Evolutionary conservation across 1,140 invertebrate genomes (phyloP).

Genomic region (Diploscapter pachys): DNA sequence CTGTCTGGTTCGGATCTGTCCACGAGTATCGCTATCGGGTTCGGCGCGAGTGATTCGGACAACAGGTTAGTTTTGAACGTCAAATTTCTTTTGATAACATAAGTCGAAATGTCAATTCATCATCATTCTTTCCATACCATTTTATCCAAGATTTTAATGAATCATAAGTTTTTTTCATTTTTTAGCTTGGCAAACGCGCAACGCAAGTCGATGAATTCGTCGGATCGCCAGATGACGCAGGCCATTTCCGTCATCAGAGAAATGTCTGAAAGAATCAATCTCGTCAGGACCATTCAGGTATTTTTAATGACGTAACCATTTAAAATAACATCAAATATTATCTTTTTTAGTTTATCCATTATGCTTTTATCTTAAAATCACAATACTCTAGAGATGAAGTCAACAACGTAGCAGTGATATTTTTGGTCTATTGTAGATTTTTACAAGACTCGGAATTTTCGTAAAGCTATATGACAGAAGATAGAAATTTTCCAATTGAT

Average conservation of each 20-base stretch:
- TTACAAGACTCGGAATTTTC: not conserved
- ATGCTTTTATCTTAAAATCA: not conserved
- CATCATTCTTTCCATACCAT: too few relatives aligned
- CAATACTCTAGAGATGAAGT: not conserved
- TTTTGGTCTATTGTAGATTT: not conserved
- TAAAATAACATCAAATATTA: too few relatives aligned
- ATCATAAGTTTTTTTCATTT: conserved; percentile 2
- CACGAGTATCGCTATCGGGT: conserved; percentile 90
- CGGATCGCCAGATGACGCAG: conserved; percentile 84
- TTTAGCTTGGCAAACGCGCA: conserved; percentile 57
- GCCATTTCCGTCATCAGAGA: conserved; percentile 92
- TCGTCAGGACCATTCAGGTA: conserved; percentile 69
- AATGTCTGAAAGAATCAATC: conserved; percentile 95
- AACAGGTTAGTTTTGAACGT: conserved; percentile 32
- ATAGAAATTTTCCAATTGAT: not conserved
- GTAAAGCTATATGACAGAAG: not conserved
- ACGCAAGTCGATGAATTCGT: conserved; percentile 49
- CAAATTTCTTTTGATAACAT: not conserved
- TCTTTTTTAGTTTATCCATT: too few relatives aligned
- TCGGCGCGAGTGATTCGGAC: conserved; percentile 69
- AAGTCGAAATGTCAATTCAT: not conserved
- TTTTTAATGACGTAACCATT: too few relatives aligned
- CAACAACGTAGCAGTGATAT: not conserved
- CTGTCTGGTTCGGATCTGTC: conserved; percentile 91
- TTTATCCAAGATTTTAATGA: not conserved